These are phyloP conservation scores for Pseudobourletiella spinata DNA, from an alignment of 1,140 invertebrate genomes.

Conservation along the genomic window DNA sequence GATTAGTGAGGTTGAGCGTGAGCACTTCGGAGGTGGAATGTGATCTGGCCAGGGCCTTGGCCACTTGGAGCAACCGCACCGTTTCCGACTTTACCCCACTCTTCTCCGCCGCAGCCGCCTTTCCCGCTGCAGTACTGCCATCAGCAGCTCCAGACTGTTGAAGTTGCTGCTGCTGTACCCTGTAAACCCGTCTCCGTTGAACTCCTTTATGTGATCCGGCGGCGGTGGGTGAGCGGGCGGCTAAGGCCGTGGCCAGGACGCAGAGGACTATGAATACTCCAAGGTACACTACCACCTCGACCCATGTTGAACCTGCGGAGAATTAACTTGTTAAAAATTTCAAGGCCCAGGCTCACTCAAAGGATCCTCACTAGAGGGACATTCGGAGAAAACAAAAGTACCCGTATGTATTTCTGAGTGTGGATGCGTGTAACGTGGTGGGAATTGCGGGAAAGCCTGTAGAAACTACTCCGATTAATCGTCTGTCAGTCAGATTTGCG, in stretches of 20 bases:
- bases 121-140: neutral
- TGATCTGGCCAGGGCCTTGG: slow-evolving; percentile 36
- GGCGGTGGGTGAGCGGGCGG: slow-evolving; percentile 8
- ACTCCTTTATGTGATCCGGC: neutral
- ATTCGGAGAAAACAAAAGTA: neutral
- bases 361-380: neutral
- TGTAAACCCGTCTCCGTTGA: neutral
- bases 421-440: neutral
- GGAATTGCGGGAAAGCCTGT: neutral
- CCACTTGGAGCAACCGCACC: slow-evolving; percentile 32
- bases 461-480: neutral
- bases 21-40: slow-evolving; percentile 52
- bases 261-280: slow-evolving; percentile 21
- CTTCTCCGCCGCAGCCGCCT: neutral
- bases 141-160: neutral
- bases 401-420: neutral
- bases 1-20: slow-evolving; percentile 70
- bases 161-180: slow-evolving; percentile 3
- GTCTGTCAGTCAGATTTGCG: neutral
- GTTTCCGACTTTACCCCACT: slow-evolving; percentile 21
- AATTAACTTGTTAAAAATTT: neutral
- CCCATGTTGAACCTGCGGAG: slow-evolving; percentile 32
- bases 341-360: neutral
- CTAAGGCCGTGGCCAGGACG: slow-evolving; percentile 20
- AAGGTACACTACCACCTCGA: slow-evolving; percentile 19